phyloP scores from a whole-genome alignment of 2,888 invertebrate genomes.

The Eupithecia inturbata region DNA sequence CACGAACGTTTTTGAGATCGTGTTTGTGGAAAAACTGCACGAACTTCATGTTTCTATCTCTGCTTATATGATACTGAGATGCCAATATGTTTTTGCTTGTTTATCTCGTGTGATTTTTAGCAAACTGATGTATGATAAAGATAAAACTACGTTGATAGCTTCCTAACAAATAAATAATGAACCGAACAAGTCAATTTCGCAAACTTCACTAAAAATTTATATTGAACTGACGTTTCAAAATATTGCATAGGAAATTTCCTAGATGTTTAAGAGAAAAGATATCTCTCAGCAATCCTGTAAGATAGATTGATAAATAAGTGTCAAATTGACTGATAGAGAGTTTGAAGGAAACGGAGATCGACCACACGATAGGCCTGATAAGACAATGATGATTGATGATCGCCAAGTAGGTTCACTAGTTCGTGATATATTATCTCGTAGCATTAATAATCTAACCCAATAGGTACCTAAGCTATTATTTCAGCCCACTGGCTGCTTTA shows the following conservation, averaged over 20 bases:
- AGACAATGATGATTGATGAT: background rate
- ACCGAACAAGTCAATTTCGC: background rate
- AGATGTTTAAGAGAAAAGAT: background rate
- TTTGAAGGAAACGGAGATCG: background rate
- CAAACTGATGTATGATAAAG: background rate
- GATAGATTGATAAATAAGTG: background rate
- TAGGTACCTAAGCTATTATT: constrained; percentile 17
- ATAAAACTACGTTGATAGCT: background rate
- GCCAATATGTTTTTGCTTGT: constrained; percentile 4
- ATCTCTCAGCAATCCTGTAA: background rate
- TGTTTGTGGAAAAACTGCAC: constrained; percentile 85
- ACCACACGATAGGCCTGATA: background rate
- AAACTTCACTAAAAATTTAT: background rate
- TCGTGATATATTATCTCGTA: background rate
- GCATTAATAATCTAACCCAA: background rate
- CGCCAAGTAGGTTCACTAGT: background rate
- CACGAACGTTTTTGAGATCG: constrained; percentile 75
- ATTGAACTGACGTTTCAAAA: background rate
- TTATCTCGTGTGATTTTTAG: background rate
- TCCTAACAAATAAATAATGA: background rate
- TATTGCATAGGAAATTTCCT: background rate
- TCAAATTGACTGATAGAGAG: background rate
- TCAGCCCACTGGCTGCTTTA: constrained; percentile 11
- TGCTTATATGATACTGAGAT: constrained; percentile 18
- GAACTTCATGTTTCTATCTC: constrained; percentile 81